A percentile compares a stretch with the other conserved stretches of the same genome.
Evolutionary conservation across 2,113 vertebrate species (phyloP).

Genomic region (Mungos mungo): DNA sequence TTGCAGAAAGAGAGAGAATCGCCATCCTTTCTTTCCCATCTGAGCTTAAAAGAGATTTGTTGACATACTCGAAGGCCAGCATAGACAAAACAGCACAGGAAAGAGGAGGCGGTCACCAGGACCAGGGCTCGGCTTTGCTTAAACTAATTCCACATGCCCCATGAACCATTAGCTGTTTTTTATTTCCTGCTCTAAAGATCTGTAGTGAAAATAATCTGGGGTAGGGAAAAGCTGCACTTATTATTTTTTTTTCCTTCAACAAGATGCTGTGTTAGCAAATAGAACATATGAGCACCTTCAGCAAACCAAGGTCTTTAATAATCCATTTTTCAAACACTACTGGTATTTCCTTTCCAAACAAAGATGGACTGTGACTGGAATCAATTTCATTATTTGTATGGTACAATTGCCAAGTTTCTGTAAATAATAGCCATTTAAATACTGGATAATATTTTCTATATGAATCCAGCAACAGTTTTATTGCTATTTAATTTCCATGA

Average conservation of each 20-base stretch:
- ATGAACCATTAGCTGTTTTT: constrained; percentile 90
- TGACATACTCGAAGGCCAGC: constrained; percentile 79
- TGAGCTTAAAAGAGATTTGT: constrained; percentile 81
- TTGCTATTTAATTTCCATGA: constrained; percentile 81
- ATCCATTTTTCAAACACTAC: constrained; percentile 83
- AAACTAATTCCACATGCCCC: constrained; percentile 91
- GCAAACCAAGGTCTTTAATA: constrained; percentile 78
- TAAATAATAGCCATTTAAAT: constrained; percentile 82
- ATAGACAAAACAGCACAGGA: constrained; percentile 86
- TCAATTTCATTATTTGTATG: constrained; percentile 81
- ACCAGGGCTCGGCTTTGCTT: constrained; percentile 77
- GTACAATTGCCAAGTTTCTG: constrained; percentile 81
- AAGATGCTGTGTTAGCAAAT: constrained; percentile 81
- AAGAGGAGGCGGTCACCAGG: constrained; percentile 81
- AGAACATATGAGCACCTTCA: constrained; percentile 80
- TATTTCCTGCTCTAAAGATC: constrained; percentile 94
- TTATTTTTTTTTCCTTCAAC: constrained; percentile 80
- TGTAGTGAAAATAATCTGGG: constrained; percentile 88
- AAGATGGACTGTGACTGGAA: constrained; percentile 80
- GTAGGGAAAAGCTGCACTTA: constrained; percentile 85
- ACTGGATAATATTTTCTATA: constrained; percentile 78
- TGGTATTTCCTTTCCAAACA: constrained; percentile 82
- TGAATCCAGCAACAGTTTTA: constrained; percentile 81
- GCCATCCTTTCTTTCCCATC: constrained; percentile 68
- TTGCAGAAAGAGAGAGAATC: constrained; percentile 63